phyloP scores from a whole-genome alignment of 1,140 invertebrate genomes.

The Lasioglossum baleicum region DNA sequence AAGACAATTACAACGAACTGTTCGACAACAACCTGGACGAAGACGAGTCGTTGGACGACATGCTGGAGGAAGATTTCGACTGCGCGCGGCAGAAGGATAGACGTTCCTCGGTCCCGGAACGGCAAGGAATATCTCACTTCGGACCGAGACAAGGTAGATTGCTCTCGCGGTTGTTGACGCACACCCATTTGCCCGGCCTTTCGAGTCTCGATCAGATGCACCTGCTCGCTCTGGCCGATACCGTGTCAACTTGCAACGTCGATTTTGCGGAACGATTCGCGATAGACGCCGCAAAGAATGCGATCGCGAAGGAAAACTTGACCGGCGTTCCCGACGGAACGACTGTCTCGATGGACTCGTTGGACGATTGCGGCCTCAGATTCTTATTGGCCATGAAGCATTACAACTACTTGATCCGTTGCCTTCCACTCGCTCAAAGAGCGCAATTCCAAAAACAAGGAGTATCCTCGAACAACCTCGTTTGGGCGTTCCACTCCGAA shows the following conservation, averaged over 20 bases:
- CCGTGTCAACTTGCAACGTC: constrained; percentile 95
- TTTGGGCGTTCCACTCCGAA: constrained; percentile 99
- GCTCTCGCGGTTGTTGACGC: constrained; percentile 93
- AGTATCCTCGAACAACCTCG: constrained; percentile 94
- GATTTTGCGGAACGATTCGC: constrained; percentile 92
- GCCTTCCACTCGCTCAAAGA: constrained; percentile 93
- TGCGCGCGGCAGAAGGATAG: constrained; percentile 83
- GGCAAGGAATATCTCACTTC: constrained; percentile 89
- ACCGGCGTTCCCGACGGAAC: constrained; percentile 84
- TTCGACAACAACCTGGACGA: constrained; percentile 89
- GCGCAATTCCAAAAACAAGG: constrained; percentile 93
- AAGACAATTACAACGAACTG: constrained; percentile 91
- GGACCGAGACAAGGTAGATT: constrained; percentile 89
- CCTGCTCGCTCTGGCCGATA: constrained; percentile 97
- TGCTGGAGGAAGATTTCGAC: constrained; percentile 85
- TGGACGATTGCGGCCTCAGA: constrained; percentile 98
- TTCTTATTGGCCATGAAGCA: constrained; percentile 99
- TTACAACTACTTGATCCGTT: constrained; percentile 94
- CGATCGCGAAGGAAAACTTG: constrained; percentile 85
- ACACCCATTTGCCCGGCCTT: constrained; percentile 97
- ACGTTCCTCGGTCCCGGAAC: constrained; percentile 84
- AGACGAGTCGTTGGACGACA: constrained; percentile 91
- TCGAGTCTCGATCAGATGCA: constrained; percentile 99
- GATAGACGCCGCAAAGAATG: constrained; percentile 87
- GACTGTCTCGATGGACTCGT: constrained; percentile 86